Evolutionary conservation across 2,797 vertebrate genomes (phyloP), one percentile per base, ranked within the genome.

Genomic region (Hoplostethus mediterraneus): DNA sequence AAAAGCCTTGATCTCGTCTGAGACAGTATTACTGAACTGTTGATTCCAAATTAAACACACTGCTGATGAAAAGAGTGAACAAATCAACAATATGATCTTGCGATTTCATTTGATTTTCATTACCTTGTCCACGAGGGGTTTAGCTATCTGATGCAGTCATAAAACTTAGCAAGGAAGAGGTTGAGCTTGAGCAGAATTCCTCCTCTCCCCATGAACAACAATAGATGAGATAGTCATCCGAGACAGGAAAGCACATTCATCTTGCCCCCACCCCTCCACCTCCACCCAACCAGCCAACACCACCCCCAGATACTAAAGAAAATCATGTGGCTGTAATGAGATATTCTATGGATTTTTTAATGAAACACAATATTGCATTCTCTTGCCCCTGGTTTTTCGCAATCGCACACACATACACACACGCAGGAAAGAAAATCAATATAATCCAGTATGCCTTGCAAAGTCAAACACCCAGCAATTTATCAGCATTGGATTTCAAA

Each of bases 301-400:
- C 21, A 77, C 81, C 74, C 81, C 81, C 76, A n/a, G 68, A 87
- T 73, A 42, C 82, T 75, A 79, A 91, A 90, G 87, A 92, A 92
- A 93, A 92, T 79, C 74, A 90, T 89, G 83, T 73, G 91, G 76
- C 80, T 60, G 86, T 93, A 92, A 94, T 84, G 83, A 92, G 90
- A 94, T 93, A 91, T 81, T 56, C 69, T 86, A 93, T 93, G 81
- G 91, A 94, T 92, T 94, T 92, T 91, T 88, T 90, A 91, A 91
- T 87, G 89, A 92, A 92, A 92, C 88, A 87, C 86, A 86, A 89
- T 90, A 90, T 88, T 84, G 74, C 81, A 62, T 88, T 89, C 73
- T 84, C 74, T 80, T 75, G 67, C 75, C 69, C 74, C 74, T 61
- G 51, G n/a, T 67, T 87, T 81, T 82, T 68, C 28, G 51, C 57